Evolutionary conservation across 1,140 invertebrate species (phyloP), one percentile per base, ranked within the genome.

Genomic region (Dreissena rostriformis): DNA sequence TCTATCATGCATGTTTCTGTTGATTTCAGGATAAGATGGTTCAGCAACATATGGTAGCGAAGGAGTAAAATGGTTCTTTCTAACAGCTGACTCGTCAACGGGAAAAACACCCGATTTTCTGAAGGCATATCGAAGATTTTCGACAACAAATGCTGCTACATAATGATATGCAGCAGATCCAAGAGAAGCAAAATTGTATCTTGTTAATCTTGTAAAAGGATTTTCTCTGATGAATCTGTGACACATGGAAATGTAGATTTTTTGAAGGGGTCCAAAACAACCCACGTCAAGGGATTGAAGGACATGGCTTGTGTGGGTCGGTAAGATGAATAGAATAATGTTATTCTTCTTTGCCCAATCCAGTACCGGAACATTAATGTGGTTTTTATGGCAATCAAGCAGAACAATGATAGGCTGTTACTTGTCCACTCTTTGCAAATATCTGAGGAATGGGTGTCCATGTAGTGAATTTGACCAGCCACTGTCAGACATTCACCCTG

Each of bases 291-390:
- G n/a, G 11, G 73, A 72, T 29, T 80, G 77, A 26, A 80, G 51
- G 17, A 57, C 26, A 61, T 80, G 77, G 67, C 68, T 78, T 61
- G 67, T 78, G 65, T 84, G 66, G 1, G 73, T 63, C 61, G 82
- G 74, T 51, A 84, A 70, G 49, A 76, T 28, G 57, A 83, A 83
- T 39, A 83, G 7, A 76, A 83, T 76, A 17, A 76, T 29, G 49
- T 83, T 51, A 17, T 70, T 67, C 39, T 76, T 24, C 15, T 83
- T 71, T 28, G 51, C 77, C 77, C 51, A 80, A 39, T 80, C 68
- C 19, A 71, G 22, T 1, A 80, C 66, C n/a, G 77, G 49, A 55
- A 80, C 55, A 70, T 70, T 65, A 14, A 83, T 68, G 29, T 76
- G 72, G 15, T 24, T 67, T 53, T 67, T 82, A 57, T 74, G 80